Percentiles rank a stretch among this genome's conserved stretches.
phyloP scores from a whole-genome alignment of 2,113 vertebrate genomes.

The Alligator sinensis region DNA sequence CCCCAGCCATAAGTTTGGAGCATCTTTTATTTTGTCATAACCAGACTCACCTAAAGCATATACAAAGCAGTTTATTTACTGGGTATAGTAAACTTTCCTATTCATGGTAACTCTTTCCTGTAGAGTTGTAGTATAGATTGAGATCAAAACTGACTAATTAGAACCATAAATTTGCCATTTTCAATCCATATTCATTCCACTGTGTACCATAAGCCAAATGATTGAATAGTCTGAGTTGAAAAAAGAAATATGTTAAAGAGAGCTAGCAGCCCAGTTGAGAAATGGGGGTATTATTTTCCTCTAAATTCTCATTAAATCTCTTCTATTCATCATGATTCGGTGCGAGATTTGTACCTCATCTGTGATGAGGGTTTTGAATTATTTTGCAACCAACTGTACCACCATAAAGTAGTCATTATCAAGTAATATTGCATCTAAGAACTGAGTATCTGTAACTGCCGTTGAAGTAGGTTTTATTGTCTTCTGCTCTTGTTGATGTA shows the following conservation, averaged over 20 bases:
- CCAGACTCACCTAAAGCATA: neutral
- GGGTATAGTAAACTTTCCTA: neutral
- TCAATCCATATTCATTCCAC: neutral
- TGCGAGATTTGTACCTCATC: neutral
- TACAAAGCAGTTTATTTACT: neutral
- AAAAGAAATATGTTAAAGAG: neutral
- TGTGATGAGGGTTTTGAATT: neutral
- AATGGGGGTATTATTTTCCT: neutral
- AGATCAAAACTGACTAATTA: neutral
- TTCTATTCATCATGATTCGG: neutral
- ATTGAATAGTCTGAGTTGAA: neutral
- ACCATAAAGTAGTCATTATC: neutral
- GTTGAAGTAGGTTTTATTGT: neutral
- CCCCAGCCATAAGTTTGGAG: neutral
- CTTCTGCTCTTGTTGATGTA: fast-evolving
- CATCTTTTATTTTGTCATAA: neutral
- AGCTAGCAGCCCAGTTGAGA: neutral
- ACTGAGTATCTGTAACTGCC: neutral
- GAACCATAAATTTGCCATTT: neutral
- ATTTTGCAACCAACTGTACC: neutral
- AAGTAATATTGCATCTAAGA: neutral
- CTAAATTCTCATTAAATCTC: neutral
- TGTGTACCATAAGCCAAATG: neutral
- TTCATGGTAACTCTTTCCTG: neutral
- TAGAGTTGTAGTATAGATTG: neutral